These are phyloP conservation scores for Marasmarcha lunaedactyla DNA, from an alignment of 2,888 invertebrate genomes.

Conservation along the genomic window DNA sequence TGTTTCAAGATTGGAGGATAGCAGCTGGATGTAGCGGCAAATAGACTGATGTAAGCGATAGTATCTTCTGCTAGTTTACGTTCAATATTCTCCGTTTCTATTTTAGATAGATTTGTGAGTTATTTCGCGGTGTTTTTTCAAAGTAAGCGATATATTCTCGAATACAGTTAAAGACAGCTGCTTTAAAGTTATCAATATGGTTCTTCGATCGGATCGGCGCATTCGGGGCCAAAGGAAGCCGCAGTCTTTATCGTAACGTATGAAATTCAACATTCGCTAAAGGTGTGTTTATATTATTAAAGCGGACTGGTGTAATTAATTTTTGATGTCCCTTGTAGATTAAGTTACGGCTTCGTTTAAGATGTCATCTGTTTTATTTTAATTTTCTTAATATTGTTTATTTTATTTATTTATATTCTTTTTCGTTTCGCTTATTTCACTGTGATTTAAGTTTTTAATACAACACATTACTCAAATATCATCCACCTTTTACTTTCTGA, in stretches of 20 bases:
- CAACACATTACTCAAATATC: no score
- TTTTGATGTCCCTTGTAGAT: slow-evolving; percentile 6
- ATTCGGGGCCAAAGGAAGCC: slow-evolving; percentile 42
- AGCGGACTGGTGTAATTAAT: no score
- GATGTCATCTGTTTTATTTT: background rate
- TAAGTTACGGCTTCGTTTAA: background rate
- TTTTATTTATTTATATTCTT: no score
- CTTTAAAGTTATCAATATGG: slow-evolving; percentile 35
- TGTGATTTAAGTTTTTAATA: no score
- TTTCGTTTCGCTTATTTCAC: no score
- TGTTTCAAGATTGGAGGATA: slow-evolving; percentile 46
- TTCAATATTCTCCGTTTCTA: slow-evolving; percentile 25
- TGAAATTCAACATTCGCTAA: slow-evolving; percentile 39
- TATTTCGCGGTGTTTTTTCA: slow-evolving; percentile 2
- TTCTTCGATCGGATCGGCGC: slow-evolving; percentile 40
- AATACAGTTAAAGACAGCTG: slow-evolving; percentile 29
- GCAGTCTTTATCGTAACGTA: slow-evolving; percentile 46
- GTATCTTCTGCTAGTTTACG: slow-evolving; percentile 28
- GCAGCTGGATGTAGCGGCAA: slow-evolving; percentile 40
- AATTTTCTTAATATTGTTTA: no score
- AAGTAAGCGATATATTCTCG: slow-evolving; percentile 8
- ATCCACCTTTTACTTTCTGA: no score
- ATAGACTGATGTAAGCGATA: slow-evolving; percentile 42
- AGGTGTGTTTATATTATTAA: slow-evolving; percentile 24
- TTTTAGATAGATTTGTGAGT: slow-evolving; percentile 18